These are phyloP conservation scores for Elgaria multicarinata DNA, from an alignment of 2,113 vertebrate species.

Conservation along the genomic window DNA sequence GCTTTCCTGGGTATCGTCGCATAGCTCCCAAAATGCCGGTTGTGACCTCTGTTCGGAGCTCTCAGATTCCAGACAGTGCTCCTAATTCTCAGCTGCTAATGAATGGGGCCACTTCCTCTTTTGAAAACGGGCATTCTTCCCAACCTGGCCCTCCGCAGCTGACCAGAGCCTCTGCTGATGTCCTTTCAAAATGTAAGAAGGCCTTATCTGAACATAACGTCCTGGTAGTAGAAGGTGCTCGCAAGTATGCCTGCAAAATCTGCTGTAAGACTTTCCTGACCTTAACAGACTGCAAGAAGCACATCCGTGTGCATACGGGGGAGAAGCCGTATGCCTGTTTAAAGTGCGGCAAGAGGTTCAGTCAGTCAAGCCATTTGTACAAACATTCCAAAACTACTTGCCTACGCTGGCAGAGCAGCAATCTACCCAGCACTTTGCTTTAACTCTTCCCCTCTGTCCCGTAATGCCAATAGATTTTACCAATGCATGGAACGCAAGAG, in stretches of 20 bases:
- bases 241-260: conserved; percentile 98
- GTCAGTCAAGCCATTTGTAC: conserved; percentile 97
- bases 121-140: conserved; percentile 72
- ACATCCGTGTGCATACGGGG: conserved; percentile 96
- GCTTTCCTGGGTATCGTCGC: conserved; percentile 90
- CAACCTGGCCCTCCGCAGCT: conserved; percentile 87
- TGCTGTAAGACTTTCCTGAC: conserved; percentile 99
- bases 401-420: conserved; percentile 95
- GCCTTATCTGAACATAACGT: conserved; percentile 98
- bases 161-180: conserved; percentile 94
- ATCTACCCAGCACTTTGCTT: conserved; percentile 89
- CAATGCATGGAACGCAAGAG: neutral
- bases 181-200: conserved; percentile 97
- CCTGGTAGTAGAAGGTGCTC: conserved; percentile 94
- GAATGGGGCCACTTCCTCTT: conserved; percentile 79
- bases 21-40: conserved; percentile 92
- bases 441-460: conserved; percentile 54
- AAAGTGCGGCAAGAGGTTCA: conserved; percentile 97
- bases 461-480: neutral
- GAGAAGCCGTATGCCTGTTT: conserved; percentile 96
- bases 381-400: conserved; percentile 99
- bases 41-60: conserved; percentile 82
- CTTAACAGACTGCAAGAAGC: conserved; percentile 97
- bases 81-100: conserved; percentile 84
- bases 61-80: conserved; percentile 83